Evolutionary conservation across 2,888 invertebrate genomes (phyloP), one percentile per base, ranked within the genome.

Genomic region (Volucella bombylans): DNA sequence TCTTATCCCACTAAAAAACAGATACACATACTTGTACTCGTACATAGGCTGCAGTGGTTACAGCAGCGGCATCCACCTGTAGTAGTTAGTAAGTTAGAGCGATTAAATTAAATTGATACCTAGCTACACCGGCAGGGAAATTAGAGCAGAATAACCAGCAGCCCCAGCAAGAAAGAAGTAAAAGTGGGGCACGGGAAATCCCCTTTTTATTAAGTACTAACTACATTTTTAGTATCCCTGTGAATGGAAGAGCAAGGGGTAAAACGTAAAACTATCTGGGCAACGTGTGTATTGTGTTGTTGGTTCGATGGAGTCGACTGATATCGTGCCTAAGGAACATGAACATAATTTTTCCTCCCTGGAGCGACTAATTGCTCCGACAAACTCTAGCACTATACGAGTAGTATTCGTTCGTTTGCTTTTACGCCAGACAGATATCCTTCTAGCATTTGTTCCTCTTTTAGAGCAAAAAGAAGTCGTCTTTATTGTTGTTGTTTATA

Each of bases 71-170:
- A 72, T 82, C 78, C 82, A 82, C 82, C 82, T 82, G 82, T 82
- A 68, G 78, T 82, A 52, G 31, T 31, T 31, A 6, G 31, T 31
- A 64, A 59, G 67, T 47, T 78, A 68, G 64, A 54, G 61, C 71
- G 78, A 82, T 82, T 82, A 82, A 78, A 78, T 52, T 64, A 57
- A 82, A 82, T 82, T 78, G 78, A 82, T 82, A 78, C 68, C 78
- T 57, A 54, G 72, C 47, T 31, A 49, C 47, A 50, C 57, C 50
- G 64, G 64, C 65, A 52, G 14, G 10, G 50, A 68, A 78, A 73
- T 77, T 77, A 67, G 65, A 72, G 65, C 67, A 45, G 68, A 82
- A 69, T 68, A 73, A 68, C 50, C 45, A 14, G 57, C 57, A 31
- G 31, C 6, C 31, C 31, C 31, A 6, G 50, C 50, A 41, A 71